A percentile compares a stretch with the other conserved stretches of the same genome.
phyloP scores from a whole-genome alignment of 2,797 vertebrate genomes.

The Takifugu ocellatus region DNA sequence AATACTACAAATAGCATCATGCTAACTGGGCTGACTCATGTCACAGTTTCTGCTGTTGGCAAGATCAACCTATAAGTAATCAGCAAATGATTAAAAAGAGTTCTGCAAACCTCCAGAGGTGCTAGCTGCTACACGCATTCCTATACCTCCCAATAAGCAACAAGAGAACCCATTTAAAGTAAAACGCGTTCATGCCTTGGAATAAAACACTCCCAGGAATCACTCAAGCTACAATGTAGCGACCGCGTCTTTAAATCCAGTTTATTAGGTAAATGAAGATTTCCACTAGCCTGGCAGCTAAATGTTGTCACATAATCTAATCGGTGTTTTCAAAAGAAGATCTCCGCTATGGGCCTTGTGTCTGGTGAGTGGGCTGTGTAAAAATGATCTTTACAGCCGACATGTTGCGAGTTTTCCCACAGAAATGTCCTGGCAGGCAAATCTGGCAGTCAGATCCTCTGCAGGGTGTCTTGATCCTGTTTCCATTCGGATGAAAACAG shows the following conservation, averaged over 20 bases:
- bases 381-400: constrained; percentile 42
- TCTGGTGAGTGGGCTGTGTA: constrained; percentile 50
- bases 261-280: constrained; percentile 20
- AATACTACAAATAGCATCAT: no score
- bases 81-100: no score
- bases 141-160: no score
- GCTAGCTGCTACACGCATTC: no score
- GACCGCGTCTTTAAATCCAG: background rate
- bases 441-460: constrained; percentile 25
- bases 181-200: no score
- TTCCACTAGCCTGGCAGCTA: constrained; percentile 26
- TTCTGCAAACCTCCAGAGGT: no score
- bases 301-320: constrained; percentile 26
- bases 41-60: no score
- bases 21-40: no score
- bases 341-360: constrained; percentile 27
- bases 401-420: constrained; percentile 52
- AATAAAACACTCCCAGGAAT: no score
- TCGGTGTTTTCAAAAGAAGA: constrained; percentile 24
- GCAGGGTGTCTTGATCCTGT: constrained; percentile 27
- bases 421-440: constrained; percentile 38
- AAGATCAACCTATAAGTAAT: no score
- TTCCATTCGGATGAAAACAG: constrained; percentile 23
- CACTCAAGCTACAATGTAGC: background rate
- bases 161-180: no score